Percentiles rank a stretch among this genome's conserved stretches.
Evolutionary conservation across 2,888 invertebrate genomes (phyloP).

Genomic region (Caenorhabditis japonica): DNA sequence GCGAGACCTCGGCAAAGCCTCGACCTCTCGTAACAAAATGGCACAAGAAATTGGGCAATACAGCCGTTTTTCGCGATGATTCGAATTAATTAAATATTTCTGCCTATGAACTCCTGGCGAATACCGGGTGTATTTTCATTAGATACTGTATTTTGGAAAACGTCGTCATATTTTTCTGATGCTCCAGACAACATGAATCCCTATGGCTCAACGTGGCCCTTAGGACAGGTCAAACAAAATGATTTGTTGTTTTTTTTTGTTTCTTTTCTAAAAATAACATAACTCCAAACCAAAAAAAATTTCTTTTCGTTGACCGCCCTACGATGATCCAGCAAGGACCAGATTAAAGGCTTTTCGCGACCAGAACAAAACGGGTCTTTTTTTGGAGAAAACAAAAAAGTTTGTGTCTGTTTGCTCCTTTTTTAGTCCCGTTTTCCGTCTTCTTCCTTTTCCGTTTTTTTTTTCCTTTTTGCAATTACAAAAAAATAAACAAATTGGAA

Average conservation of each 20-base stretch:
- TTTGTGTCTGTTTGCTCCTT: slow-evolving; percentile 4
- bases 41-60: too few species aligned
- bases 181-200: neutral
- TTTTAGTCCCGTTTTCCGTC: neutral
- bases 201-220: neutral
- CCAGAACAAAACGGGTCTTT: slow-evolving; percentile 21
- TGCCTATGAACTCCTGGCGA: too few species aligned
- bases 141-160: too few species aligned
- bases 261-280: too few species aligned
- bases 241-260: neutral
- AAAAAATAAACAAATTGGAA: slow-evolving; percentile 36
- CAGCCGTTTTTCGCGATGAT: too few species aligned
- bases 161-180: neutral
- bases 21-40: too few species aligned
- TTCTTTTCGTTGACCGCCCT: slow-evolving; percentile 22
- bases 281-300: too few species aligned
- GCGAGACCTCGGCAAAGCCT: too few species aligned
- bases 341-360: slow-evolving; percentile 42
- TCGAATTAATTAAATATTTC: too few species aligned
- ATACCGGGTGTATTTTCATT: too few species aligned
- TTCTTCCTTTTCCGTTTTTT: slow-evolving; percentile 9
- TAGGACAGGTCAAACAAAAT: neutral
- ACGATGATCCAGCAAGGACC: slow-evolving; percentile 29
- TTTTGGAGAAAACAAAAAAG: slow-evolving; percentile 19
- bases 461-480: slow-evolving; percentile 16